These are phyloP conservation scores for Myrmophylax atrothorax DNA, from an alignment of 2,113 vertebrate genomes.

Conservation along the genomic window DNA sequence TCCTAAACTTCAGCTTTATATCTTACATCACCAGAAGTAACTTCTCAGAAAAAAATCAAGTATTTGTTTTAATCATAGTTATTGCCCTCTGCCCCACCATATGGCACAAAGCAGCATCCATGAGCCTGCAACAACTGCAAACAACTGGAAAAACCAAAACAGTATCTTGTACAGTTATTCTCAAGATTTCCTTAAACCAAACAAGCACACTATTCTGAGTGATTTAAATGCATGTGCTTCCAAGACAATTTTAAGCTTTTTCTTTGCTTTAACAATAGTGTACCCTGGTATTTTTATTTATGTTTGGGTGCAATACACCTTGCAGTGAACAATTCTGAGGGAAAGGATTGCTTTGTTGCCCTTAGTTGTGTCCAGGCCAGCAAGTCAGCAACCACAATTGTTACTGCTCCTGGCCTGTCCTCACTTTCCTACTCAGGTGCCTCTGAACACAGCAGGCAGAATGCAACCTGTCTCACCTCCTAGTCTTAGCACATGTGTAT, in stretches of 20 bases:
- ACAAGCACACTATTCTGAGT: background rate
- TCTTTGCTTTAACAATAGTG: background rate
- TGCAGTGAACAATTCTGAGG: background rate
- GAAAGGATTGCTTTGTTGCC: background rate
- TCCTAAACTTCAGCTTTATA: background rate
- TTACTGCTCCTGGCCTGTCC: background rate
- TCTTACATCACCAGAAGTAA: background rate
- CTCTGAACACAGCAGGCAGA: background rate
- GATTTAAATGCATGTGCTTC: background rate
- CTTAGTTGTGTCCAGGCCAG: background rate
- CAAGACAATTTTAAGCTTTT: background rate
- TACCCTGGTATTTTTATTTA: background rate
- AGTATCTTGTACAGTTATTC: background rate
- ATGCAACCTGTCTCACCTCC: background rate
- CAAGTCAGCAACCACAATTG: background rate
- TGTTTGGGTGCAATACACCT: background rate
- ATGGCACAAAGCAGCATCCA: background rate
- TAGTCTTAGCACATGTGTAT: rapidly evolving
- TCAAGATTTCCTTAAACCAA: background rate
- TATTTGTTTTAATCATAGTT: background rate
- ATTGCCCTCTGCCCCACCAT: background rate
- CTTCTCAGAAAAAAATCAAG: background rate
- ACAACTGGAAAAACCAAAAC: background rate
- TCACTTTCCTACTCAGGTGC: background rate
- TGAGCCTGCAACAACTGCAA: background rate